A percentile compares a stretch with the other conserved stretches of the same genome.
Evolutionary conservation across 2,113 vertebrate species (phyloP).

Genomic region (Engystomops pustulosus): DNA sequence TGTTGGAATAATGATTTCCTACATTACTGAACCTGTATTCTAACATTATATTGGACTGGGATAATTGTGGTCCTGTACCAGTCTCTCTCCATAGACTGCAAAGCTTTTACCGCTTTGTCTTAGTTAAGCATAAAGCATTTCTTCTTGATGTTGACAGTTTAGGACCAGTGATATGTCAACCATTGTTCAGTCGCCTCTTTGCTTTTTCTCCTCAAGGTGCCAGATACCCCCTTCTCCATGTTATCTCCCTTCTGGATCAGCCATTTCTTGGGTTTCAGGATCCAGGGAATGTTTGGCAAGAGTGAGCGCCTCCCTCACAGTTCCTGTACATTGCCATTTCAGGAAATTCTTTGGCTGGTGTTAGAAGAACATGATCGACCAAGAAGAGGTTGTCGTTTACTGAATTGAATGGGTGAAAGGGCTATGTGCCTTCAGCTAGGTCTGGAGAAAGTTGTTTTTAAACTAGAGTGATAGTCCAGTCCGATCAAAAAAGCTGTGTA

Average conservation of each 20-base stretch:
- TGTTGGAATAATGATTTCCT: too few species aligned
- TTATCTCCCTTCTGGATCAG: conserved; percentile 41
- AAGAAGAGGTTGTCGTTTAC: conserved; percentile 61
- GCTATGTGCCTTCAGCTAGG: too few species aligned
- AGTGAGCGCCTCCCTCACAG: conserved; percentile 68
- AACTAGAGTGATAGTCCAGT: too few species aligned
- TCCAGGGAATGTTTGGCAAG: conserved; percentile 70
- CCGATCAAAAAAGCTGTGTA: too few species aligned
- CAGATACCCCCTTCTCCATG: neutral
- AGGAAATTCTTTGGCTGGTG: conserved; percentile 73
- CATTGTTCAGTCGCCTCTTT: too few species aligned
- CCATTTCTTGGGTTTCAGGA: conserved; percentile 66
- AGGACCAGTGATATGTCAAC: too few species aligned
- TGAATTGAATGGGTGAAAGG: neutral
- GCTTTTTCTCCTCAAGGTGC: too few species aligned
- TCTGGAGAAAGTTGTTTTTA: too few species aligned
- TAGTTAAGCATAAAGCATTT: neutral
- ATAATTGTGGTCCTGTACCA: too few species aligned
- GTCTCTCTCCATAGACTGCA: neutral
- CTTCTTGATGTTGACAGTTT: neutral
- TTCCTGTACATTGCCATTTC: conserved; percentile 69
- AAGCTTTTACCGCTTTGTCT: neutral
- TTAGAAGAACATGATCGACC: conserved; percentile 65
- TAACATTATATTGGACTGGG: too few species aligned
- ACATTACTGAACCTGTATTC: neutral